A percentile compares a stretch with the other conserved stretches of the same genome.
Evolutionary conservation across 2,888 invertebrate species (phyloP).

Genomic region (Drosophila nr. fundita): DNA sequence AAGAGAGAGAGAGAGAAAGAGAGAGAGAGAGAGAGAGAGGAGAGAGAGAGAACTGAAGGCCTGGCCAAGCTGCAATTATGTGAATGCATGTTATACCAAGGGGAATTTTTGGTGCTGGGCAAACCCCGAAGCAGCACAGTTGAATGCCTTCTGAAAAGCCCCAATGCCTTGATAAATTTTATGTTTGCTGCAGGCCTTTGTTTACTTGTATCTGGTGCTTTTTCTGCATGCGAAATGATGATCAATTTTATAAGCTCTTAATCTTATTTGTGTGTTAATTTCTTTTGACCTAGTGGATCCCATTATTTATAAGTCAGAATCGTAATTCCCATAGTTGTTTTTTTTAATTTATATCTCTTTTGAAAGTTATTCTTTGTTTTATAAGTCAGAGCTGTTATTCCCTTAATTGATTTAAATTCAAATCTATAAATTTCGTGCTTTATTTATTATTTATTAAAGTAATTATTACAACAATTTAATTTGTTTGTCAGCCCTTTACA

Average conservation of each 20-base stretch:
- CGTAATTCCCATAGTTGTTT: neutral
- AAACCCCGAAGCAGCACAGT: constrained; percentile 40
- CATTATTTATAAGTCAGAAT: neutral
- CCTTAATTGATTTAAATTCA: neutral
- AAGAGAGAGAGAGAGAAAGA: neutral
- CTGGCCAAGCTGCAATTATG: constrained; percentile 43
- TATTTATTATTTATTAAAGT: neutral
- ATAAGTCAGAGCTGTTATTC: neutral
- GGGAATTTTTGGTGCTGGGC: constrained; percentile 47
- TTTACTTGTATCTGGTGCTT: constrained; percentile 20
- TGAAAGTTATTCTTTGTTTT: neutral
- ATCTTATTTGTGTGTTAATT: constrained; percentile 4
- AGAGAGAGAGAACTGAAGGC: constrained; percentile 1
- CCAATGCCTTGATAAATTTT: constrained; percentile 24
- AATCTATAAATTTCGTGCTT: neutral
- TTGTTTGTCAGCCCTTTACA: neutral
- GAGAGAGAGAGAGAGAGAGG: too few relatives aligned
- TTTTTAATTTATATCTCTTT: neutral
- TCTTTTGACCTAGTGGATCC: neutral
- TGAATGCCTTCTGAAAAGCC: constrained; percentile 46
- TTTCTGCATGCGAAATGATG: constrained; percentile 17
- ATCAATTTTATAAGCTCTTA: constrained; percentile 12
- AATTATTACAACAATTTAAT: neutral
- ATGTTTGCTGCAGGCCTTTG: neutral
- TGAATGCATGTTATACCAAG: constrained; percentile 28